Evolutionary conservation across 2,888 invertebrate species (phyloP).

Genomic region (Drosophila tanythrix): DNA sequence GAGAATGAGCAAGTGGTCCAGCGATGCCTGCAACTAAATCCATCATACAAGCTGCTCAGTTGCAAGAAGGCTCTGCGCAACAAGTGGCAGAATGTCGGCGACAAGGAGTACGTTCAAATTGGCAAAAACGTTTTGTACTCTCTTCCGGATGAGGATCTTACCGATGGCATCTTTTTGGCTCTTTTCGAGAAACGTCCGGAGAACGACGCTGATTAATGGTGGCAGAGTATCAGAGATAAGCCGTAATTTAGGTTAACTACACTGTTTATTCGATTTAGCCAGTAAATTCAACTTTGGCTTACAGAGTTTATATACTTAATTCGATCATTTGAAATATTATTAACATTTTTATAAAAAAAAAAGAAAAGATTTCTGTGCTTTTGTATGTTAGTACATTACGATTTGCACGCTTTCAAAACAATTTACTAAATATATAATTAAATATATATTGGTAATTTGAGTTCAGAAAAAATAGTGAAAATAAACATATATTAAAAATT

Average conservation of each 20-base stretch:
- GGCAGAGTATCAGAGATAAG: neutral
- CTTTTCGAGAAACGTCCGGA: conserved; percentile 89
- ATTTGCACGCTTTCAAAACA: conserved; percentile 23
- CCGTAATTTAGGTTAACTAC: conserved; percentile 1
- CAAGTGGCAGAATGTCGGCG: conserved; percentile 90
- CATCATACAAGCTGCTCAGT: conserved; percentile 88
- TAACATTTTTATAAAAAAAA: conserved; percentile 34
- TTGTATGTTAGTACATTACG: conserved; percentile 21
- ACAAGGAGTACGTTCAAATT: conserved; percentile 88
- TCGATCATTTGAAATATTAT: conserved; percentile 26
- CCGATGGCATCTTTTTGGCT: conserved; percentile 98
- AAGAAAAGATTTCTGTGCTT: conserved; percentile 22
- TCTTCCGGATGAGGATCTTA: conserved; percentile 90
- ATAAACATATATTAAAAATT: conserved; percentile 50
- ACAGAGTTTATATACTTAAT: conserved; percentile 23
- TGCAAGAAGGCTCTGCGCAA: conserved; percentile 87
- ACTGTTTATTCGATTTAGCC: conserved; percentile 56
- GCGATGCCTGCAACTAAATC: conserved; percentile 78
- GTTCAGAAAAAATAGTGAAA: conserved; percentile 29
- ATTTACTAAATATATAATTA: conserved; percentile 53
- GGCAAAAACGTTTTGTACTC: conserved; percentile 92
- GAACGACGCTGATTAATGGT: conserved; percentile 21
- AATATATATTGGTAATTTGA: conserved; percentile 38
- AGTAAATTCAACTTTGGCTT: conserved; percentile 45
- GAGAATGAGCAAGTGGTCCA: conserved; percentile 96